Base-by-base conservation (phyloP, 2,888 invertebrate genomes). In the Coelinius sp. region DNA sequence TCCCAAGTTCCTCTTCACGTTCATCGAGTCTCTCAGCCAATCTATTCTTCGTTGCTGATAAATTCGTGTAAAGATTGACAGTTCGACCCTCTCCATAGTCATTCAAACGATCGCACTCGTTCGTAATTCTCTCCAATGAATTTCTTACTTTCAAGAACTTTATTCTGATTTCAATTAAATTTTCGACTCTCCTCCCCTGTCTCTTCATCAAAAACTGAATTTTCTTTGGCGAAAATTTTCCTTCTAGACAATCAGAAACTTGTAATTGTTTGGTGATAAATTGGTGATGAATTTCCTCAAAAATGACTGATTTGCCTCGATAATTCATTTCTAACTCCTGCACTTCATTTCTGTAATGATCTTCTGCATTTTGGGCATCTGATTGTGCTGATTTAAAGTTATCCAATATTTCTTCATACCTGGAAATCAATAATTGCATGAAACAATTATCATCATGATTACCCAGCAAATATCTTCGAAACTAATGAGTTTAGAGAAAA, bases 1-100 rank as follows among this genome's bases (percentile, higher is more conserved):
- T 78, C 6, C 20, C 31, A 22, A 78, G 70, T 24, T 76, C 71
- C 10, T 78, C 76, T 12, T 56, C 63, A 24, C 77, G 77, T 25
- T 81, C 78, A 22, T 80, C 78, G 14, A 78, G 31, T 46, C 78
- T 80, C 24, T 80, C 80, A 6, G 53, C 56, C 12, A 68, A 63
- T 12, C 70, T 62, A 5, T 69, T 41, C 12, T 76, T 76, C 12
- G 63, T 69, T 14, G 71, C 75, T 20, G 53, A 3, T 59, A 82
- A 62, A 63, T 74, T 67, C 31, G 79, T 79, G 27, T 81, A 81
- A 46, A 79, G 76, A 44, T 77, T 71, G 14, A 79, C 70, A 1
- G 79, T 77, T 35, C 63, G 75, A 8, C 76, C 76, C 1, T 75
- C 73, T 0, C 78, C 78, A n/a, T 80, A 56, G 20, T 68, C 35